Evolutionary conservation across 2,113 vertebrate species (phyloP), one percentile per base, ranked within the genome.

Genomic region (Amblyopsis rosae): DNA sequence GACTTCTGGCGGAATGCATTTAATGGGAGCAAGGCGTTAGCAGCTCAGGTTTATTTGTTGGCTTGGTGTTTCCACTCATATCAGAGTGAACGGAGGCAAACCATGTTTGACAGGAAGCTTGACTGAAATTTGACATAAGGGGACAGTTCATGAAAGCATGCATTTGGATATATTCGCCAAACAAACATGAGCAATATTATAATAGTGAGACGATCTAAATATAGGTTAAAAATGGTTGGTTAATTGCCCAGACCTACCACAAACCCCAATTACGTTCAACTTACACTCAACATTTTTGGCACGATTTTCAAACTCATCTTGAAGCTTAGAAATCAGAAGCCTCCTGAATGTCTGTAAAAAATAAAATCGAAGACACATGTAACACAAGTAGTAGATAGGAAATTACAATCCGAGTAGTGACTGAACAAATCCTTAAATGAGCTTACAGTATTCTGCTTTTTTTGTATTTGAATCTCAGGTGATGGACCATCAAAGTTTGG

Each of bases 301-400:
- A 90, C 97, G 94, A 85, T 99, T 99, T 90, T 99, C 98, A 95
- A 99, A 99, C 94, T 99, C 97, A 97, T 98, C 98, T 94, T 99
- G 98, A 94, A 99, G 98, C 93, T 99, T 99, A 86, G 96, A 94
- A 91, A 99, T 98, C 91, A 98, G 89, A 94, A 99, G 97, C 92
- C 96, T 92, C 93, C 97, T 95, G 95, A 99, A 99, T 92, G 98
- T 99, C 98, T 99, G 73, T 0, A 51, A 77, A 76, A 35, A 67
- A 64, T 70, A 10, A 64, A 0, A 1, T 19, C n/a, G 49, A 53
- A 17, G 0, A 33, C 32, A 11, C 32, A 12, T 12, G 16, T 54
- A n/a, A 58, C 19, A 46, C 49, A 19, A 10, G 13, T 17, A 10
- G 16, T 19, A 56, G n/a, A 16, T 13, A 7, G 12, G n/a, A 56